Base-by-base conservation (phyloP, 2,113 vertebrate genomes). In the Oryzias celebensis region DNA sequence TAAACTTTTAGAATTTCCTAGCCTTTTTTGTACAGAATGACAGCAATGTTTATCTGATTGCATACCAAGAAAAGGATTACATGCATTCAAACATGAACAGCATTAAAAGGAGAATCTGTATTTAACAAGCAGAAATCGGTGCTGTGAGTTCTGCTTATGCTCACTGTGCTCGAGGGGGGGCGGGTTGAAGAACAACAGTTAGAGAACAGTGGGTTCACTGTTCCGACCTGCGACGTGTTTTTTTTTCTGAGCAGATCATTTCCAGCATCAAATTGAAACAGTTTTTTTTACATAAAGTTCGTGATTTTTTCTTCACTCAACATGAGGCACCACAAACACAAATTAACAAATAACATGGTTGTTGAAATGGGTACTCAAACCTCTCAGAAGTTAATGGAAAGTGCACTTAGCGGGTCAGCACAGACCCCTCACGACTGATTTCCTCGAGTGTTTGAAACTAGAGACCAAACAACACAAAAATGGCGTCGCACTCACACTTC, bases 341-440 rank as follows among this genome's bases (percentile, higher is more conserved):
- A 57, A 58, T 67, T 24, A 17, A 41, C 3, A 54, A 48, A 41
- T 31, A 18, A 43, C 31, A 20, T 20, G 14, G 51, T 41, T 52
- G 50, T 42, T 83, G 77, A 86, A 82, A 88, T 82, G 75, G 55
- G 66, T 31, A 72, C 52, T 85, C 75, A 69, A 87, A 78, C 70
- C 59, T 81, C 50, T 65, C 59, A 53, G 69, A 72, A 88, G 83
- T 75, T 68, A 70, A 65, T 83, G 85, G 73, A 85, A 90, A 89
- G 86, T 87, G 87, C 87, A 89, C 86, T 90, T 88, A 84, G 79
- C 82, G 81, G 87, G 77, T 84, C 79, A 43, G 63, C 50, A 50
- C 65, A 42, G 69, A 72, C 66, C 79, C 72, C 56, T 60, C 64
- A 73, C 26, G 26, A 52, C 51, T n/a, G 1, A 53, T n/a, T 58